phyloP scores from a whole-genome alignment of 1,140 invertebrate genomes.

The Pantala flavescens region DNA sequence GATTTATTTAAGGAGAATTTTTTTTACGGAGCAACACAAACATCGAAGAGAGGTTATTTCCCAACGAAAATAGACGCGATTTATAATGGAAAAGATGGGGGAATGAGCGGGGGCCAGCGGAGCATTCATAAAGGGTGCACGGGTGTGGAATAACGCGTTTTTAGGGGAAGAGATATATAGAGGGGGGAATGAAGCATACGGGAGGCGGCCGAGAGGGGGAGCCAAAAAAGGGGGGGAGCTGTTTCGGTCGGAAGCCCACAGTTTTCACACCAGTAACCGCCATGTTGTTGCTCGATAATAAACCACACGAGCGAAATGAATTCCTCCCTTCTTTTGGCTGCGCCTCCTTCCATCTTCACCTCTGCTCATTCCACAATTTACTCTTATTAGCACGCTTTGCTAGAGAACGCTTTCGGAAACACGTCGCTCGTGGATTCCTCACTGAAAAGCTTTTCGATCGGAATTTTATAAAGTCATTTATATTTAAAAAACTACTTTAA shows the following conservation, averaged over 20 bases:
- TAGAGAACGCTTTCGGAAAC: too few species aligned
- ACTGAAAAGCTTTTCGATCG: too few species aligned
- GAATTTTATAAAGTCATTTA: too few species aligned
- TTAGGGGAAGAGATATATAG: not conserved
- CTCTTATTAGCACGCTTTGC: too few species aligned
- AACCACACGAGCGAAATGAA: conserved; percentile 8
- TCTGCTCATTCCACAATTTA: too few species aligned
- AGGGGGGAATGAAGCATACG: not conserved
- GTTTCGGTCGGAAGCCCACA: conserved; percentile 6
- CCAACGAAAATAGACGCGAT: not conserved
- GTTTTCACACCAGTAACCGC: conserved; percentile 7
- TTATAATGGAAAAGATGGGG: not conserved
- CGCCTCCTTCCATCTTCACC: not conserved
- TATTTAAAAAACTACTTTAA: too few species aligned
- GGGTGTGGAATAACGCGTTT: conserved; percentile 8
- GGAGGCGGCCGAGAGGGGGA: not conserved
- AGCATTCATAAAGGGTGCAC: conserved; percentile 4
- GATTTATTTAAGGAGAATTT: too few species aligned
- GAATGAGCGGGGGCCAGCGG: not conserved
- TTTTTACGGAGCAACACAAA: too few species aligned
- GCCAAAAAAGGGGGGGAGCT: not conserved
- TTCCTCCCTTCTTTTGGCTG: not conserved
- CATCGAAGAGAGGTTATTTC: too few species aligned
- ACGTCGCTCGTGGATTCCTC: too few species aligned
- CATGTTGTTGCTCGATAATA: conserved; percentile 9